These are phyloP conservation scores for Andrena marginata DNA, from an alignment of 2,888 invertebrate genomes.

Conservation along the genomic window DNA sequence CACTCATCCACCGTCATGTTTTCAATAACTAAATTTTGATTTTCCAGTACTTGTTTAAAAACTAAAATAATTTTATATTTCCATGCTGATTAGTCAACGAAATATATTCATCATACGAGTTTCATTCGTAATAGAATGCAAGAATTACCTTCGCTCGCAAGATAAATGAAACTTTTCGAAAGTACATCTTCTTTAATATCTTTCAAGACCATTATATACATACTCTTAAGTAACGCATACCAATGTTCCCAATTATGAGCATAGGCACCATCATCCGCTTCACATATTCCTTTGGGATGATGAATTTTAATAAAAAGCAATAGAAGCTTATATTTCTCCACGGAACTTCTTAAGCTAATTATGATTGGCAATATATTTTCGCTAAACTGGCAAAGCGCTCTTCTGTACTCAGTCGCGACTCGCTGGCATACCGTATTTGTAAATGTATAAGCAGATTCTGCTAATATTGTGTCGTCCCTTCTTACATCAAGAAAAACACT, in stretches of 20 bases:
- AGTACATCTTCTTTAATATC: conserved; percentile 75
- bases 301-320: conserved; percentile 86
- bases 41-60: conserved; percentile 81
- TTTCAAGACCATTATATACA: conserved; percentile 82
- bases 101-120: not conserved
- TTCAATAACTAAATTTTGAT: conserved; percentile 38
- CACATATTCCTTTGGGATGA: conserved; percentile 85
- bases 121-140: not conserved
- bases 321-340: conserved; percentile 85
- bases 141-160: conserved; percentile 80
- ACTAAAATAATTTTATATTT: conserved; percentile 69
- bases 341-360: conserved; percentile 81
- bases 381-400: conserved; percentile 86
- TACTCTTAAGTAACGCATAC: conserved; percentile 82
- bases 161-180: conserved; percentile 71
- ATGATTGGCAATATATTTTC: conserved; percentile 85
- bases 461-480: conserved; percentile 54
- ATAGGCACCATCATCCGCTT: conserved; percentile 80
- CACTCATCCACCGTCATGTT: conserved; percentile 34
- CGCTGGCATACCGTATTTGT: conserved; percentile 79
- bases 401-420: conserved; percentile 86
- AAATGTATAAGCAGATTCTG: conserved; percentile 73
- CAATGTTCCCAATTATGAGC: conserved; percentile 84
- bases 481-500: conserved; percentile 40
- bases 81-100: conserved; percentile 3